These are phyloP conservation scores for Odobenus rosmarus DNA, from an alignment of 2,113 vertebrate genomes.

Conservation along the genomic window DNA sequence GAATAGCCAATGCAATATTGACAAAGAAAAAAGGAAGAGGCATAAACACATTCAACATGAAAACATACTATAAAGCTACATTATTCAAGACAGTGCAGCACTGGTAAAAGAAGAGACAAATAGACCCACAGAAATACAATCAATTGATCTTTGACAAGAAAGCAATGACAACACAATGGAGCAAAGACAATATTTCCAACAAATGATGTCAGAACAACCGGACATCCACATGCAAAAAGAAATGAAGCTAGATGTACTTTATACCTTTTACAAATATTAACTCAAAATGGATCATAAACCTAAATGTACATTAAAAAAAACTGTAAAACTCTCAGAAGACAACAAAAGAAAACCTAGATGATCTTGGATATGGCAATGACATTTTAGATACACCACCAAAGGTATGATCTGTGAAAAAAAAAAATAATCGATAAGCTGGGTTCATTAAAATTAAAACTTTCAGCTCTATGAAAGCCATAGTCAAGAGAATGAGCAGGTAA, in stretches of 20 bases:
- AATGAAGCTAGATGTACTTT: neutral
- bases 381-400: neutral
- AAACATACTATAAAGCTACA: neutral
- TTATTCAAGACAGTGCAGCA: neutral
- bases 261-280: neutral
- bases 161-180: neutral
- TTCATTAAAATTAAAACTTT: neutral
- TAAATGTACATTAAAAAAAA: neutral
- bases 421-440: neutral
- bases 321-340: neutral
- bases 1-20: neutral
- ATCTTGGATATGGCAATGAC: neutral
- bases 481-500: neutral
- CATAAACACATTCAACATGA: neutral
- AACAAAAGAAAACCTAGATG: neutral
- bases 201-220: neutral
- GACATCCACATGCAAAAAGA: neutral
- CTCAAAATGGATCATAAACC: neutral
- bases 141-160: neutral
- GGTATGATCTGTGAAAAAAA: neutral
- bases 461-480: neutral
- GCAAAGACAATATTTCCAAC: neutral
- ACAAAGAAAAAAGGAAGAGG: neutral
- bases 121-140: neutral
- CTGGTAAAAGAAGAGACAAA: neutral